Base-by-base conservation (phyloP, 2,113 vertebrate species). In the Psilopogon haemacephalus region DNA sequence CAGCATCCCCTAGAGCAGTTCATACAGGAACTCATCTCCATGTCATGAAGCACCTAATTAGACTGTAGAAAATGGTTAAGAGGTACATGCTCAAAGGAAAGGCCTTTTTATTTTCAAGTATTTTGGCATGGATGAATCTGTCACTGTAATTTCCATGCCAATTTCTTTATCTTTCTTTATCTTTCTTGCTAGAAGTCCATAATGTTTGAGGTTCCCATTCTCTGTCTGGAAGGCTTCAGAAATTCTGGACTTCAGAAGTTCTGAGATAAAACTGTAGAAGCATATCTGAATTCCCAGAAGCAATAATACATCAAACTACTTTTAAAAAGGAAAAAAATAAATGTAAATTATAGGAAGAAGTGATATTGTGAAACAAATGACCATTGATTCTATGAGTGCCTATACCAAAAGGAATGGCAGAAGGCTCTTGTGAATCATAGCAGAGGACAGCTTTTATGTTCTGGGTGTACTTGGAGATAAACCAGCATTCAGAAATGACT, bases 341-440 rank as follows among this genome's bases (percentile, higher is more conserved):
- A 59, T 94, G 59, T 67, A 83, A 85, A 73, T 89, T 73, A 44
- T 6, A 20, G 74, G 56, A 87, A 59, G 30, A 91, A 76, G 2
- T 76, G 38, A 32, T 79, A 62, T 3, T 65, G 28, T 77, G 33
- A 67, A 87, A 80, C 50, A 85, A 94, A 71, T 75, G 74, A 76
- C 71, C 84, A 67, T 28, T 82, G 44, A 77, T 70, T 94, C 13
- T 75, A 0, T 69, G 70, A 79, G 14, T 62, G 59, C 55, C 50
- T 35, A 32, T 85, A 79, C 27, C 18, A 72, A 79, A 87, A 73
- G 19, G 32, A 89, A 46, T 87, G 35, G 67, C 84, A 94, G 89
- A 91, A 94, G n/a, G 50, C 67, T 76, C 35, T 44, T 83, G 67
- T 91, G 89, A 93, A 73, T 94, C 89, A 69, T 37, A 73, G 44